These are phyloP conservation scores for Paelopatides confundens DNA, from an alignment of 53 echinoderm and acorn worm species.

Conservation along the genomic window DNA sequence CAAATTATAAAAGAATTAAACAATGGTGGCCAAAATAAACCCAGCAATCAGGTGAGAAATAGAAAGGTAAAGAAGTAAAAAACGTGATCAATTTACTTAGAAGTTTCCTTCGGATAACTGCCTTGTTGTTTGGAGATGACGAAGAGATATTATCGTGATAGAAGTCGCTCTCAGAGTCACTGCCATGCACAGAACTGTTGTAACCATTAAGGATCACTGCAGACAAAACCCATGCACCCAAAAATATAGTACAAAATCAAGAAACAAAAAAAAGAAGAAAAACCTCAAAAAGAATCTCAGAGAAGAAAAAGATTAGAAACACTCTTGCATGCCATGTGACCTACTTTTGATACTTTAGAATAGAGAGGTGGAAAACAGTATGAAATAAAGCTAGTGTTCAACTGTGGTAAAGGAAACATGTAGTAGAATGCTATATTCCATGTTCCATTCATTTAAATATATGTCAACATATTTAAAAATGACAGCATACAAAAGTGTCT, in stretches of 20 bases:
- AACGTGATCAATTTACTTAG: conserved; percentile 50
- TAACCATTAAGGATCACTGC: conserved; percentile 93
- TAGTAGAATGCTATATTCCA: neutral
- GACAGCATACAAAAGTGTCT: too few species aligned
- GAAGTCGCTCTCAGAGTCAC: conserved; percentile 96
- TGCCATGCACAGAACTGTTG: conserved; percentile 90
- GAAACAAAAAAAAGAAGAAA: neutral
- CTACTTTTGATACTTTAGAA: too few species aligned
- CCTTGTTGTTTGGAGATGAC: conserved; percentile 59
- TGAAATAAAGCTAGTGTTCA: too few species aligned
- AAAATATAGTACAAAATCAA: neutral
- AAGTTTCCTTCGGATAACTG: conserved; percentile 61
- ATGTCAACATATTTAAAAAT: too few species aligned
- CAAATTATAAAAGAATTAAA: too few species aligned
- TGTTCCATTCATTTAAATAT: too few species aligned
- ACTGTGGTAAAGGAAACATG: too few species aligned
- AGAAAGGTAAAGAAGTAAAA: neutral
- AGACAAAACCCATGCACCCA: conserved; percentile 47
- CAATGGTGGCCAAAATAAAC: too few species aligned
- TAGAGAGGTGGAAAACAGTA: too few species aligned
- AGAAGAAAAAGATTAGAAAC: neutral
- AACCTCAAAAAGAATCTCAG: neutral
- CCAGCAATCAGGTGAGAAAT: neutral
- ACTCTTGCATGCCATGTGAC: neutral
- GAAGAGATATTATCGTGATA: conserved; percentile 56